Conservation (phyloP, 2,888 invertebrate species). For the Drosophila vallismaia region DNA sequence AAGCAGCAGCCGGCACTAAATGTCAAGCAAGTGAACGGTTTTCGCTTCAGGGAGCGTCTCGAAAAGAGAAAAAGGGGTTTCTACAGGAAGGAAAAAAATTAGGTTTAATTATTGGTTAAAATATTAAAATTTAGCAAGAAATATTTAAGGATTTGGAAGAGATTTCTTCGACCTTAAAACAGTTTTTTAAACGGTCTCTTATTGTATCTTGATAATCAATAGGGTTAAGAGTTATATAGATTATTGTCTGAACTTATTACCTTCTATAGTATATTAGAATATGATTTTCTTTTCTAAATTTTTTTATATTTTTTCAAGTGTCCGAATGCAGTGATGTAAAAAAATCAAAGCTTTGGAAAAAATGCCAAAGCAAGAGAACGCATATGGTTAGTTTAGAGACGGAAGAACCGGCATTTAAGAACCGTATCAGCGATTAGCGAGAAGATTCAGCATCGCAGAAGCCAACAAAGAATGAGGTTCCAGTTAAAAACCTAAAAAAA, state of each 20-base stretch:
- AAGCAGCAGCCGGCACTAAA: slow-evolving; percentile 70
- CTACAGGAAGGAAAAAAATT: slow-evolving; percentile 1
- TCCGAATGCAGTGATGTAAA: slow-evolving; percentile 35
- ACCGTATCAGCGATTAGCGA: slow-evolving; percentile 15
- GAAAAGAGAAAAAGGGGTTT: slow-evolving; percentile 1
- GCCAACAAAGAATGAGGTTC: neutral
- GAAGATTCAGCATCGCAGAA: neutral
- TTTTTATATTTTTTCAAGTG: slow-evolving; percentile 7
- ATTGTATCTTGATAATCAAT: too few relatives aligned
- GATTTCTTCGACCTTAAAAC: too few relatives aligned
- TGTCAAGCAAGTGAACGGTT: slow-evolving; percentile 69
- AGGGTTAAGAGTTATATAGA: too few relatives aligned
- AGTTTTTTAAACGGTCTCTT: too few relatives aligned
- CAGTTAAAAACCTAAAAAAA: neutral
- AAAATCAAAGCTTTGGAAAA: slow-evolving; percentile 20
- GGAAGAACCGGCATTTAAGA: slow-evolving; percentile 39
- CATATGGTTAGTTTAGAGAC: slow-evolving; percentile 47
- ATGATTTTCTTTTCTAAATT: too few relatives aligned
- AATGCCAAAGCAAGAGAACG: neutral
- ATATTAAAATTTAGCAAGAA: neutral
- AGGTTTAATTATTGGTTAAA: neutral
- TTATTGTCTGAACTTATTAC: too few relatives aligned
- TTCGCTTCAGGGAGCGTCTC: slow-evolving; percentile 4
- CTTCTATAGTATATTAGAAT: too few relatives aligned
- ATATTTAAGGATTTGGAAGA: neutral